A percentile compares a stretch with the other conserved stretches of the same genome.
Evolutionary conservation across 2,113 vertebrate genomes (phyloP).

Genomic region (Gnathonemus longibarbis): DNA sequence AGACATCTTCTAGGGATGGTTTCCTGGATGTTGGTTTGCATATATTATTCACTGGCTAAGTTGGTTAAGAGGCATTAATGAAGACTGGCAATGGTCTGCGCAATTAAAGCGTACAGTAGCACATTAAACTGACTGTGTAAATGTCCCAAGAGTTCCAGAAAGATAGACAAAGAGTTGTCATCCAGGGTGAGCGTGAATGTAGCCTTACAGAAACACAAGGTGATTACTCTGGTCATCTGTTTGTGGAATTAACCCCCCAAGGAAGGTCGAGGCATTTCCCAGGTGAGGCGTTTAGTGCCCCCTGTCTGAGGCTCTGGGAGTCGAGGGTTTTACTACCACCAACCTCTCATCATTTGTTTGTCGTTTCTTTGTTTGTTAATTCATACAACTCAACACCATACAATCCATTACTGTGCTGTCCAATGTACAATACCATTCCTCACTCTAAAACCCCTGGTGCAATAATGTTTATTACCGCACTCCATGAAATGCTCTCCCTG

Average conservation of each 20-base stretch:
- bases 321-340: neutral
- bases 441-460: no score
- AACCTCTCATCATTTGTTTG: neutral
- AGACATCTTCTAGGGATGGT: neutral
- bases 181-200: neutral
- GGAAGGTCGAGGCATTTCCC: neutral
- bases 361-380: neutral
- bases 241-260: neutral
- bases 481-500: neutral
- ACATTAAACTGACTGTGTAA: neutral
- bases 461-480: neutral
- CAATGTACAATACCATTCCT: neutral
- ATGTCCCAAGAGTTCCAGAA: neutral
- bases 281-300: neutral
- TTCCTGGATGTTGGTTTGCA: neutral
- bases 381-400: neutral
- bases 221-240: neutral
- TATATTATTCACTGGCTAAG: neutral
- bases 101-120: neutral
- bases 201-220: neutral
- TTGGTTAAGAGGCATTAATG: neutral
- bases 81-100: neutral
- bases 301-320: neutral
- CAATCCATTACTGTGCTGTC: neutral
- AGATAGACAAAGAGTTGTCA: neutral